A percentile compares a stretch with the other conserved stretches of the same genome.
These are phyloP conservation scores for Nebria brevicollis DNA, from an alignment of 2,888 invertebrate species.

Conservation along the genomic window DNA sequence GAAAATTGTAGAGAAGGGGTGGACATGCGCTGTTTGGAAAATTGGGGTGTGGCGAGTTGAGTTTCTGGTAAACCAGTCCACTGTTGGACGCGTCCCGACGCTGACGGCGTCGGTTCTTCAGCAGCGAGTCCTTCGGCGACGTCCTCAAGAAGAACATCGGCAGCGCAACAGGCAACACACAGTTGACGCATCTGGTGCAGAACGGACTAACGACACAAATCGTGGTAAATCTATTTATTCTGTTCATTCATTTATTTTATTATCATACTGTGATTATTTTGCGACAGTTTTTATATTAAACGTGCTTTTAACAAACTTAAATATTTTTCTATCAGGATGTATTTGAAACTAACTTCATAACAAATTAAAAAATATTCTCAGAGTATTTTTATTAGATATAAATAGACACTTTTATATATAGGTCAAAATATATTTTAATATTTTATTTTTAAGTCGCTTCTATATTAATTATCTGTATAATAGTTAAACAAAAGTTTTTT, in stretches of 20 bases:
- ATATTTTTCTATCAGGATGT: not conserved
- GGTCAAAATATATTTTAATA: not conserved
- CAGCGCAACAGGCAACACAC: slow-evolving; percentile 9
- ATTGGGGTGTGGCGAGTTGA: slow-evolving; percentile 40
- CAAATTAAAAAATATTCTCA: no score
- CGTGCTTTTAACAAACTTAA: not conserved
- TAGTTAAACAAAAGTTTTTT: no score
- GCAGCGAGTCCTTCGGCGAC: not conserved
- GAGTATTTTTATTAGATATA: no score
- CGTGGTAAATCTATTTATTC: slow-evolving; percentile 9
- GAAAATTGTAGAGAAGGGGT: not conserved
- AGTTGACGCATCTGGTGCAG: not conserved
- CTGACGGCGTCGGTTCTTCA: slow-evolving; percentile 14
- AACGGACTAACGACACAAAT: not conserved
- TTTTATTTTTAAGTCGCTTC: slow-evolving; percentile 1
- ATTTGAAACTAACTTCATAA: no score
- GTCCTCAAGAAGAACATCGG: slow-evolving; percentile 7
- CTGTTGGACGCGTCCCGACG: slow-evolving; percentile 9
- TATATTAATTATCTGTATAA: no score
- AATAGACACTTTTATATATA: no score
- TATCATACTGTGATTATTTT: slow-evolving; percentile 4
- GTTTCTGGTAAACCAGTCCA: slow-evolving; percentile 15
- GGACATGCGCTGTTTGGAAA: slow-evolving; percentile 17
- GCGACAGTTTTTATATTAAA: not conserved
- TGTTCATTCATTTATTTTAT: not conserved